Evolutionary conservation across 2,113 vertebrate species (phyloP), one percentile per base, ranked within the genome.

Genomic region (Cygnus buccinator): DNA sequence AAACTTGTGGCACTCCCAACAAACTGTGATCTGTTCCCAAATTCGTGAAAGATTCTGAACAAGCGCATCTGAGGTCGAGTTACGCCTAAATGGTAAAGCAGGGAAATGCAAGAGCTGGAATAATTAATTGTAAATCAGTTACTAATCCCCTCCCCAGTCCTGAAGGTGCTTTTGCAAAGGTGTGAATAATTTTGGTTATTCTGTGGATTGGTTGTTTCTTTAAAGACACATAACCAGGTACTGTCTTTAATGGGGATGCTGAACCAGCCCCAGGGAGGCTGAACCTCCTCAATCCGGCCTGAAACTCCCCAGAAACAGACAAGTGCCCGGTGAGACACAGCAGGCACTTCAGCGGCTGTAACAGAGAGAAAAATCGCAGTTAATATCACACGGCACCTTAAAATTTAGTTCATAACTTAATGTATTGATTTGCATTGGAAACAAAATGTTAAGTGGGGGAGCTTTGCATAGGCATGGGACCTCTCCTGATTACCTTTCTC

Each of bases 361-460:
- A 29, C 28, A 70, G 73, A 44, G 46, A 59, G 46, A 20, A 44
- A 81, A 86, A 76, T 9, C 9, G 14, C 66, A 22, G 23, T 59
- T 57, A 35, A 39, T 84, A 70, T 63, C 91, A 41, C 55, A 65
- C 1, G 10, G 55, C 59, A 82, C 58, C 41, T 76, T 50, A 33
- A 7, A 48, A 50, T 70, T 63, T 39, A 23, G 77, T 44, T 76
- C 4, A 2, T 76, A 63, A 46, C 52, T 55, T 46, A 37, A 62
- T 44, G 73, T 72, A 93, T 70, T 70, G 81, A 95, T 97, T 96
- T 96, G 92, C 95, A 94, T 96, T 73, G 89, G 81, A 87, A 94
- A 59, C 66, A 70, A 65, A 79, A 80, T 78, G 77, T 83, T 84
- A 89, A 94, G 57, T 35, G 7, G 1, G 7, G 68, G 81, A 95